These are phyloP conservation scores for Acanthopleura granulata DNA, from an alignment of 2,888 invertebrate genomes.

Conservation along the genomic window DNA sequence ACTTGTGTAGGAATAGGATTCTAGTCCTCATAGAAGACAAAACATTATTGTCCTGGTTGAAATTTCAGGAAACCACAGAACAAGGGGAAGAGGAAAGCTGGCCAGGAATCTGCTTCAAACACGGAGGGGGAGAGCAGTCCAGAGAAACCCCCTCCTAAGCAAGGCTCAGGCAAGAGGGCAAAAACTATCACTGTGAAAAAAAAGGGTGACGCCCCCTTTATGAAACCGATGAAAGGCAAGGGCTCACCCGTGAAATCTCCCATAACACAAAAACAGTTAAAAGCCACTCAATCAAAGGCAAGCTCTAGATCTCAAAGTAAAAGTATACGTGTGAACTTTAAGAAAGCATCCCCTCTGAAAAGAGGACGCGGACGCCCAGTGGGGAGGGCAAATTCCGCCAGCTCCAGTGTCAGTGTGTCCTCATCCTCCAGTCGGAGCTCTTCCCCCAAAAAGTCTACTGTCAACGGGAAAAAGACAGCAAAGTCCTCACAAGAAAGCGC, in stretches of 20 bases:
- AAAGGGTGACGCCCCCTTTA: constrained; percentile 24
- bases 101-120: constrained; percentile 24
- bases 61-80: constrained; percentile 21
- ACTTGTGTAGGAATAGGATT: no score
- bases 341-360: constrained; percentile 8
- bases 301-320: not conserved
- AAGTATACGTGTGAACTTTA: constrained; percentile 5
- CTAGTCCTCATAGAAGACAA: no score
- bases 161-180: constrained; percentile 20
- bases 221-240: constrained; percentile 19
- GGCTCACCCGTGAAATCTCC: constrained; percentile 23
- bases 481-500: constrained; percentile 24
- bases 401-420: constrained; percentile 34
- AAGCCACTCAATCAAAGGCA: not conserved
- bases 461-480: constrained; percentile 29
- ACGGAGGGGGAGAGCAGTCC: constrained; percentile 28
- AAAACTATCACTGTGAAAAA: constrained; percentile 24
- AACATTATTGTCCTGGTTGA: no score
- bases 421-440: constrained; percentile 25
- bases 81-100: constrained; percentile 4
- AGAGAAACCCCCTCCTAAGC: constrained; percentile 23
- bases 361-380: constrained; percentile 19
- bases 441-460: constrained; percentile 23
- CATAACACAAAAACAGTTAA: constrained; percentile 12
- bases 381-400: constrained; percentile 35